Percentiles rank a stretch among this genome's conserved stretches.
phyloP scores from a whole-genome alignment of 2,797 vertebrate species.

The Chaetophractus vellerosus region DNA sequence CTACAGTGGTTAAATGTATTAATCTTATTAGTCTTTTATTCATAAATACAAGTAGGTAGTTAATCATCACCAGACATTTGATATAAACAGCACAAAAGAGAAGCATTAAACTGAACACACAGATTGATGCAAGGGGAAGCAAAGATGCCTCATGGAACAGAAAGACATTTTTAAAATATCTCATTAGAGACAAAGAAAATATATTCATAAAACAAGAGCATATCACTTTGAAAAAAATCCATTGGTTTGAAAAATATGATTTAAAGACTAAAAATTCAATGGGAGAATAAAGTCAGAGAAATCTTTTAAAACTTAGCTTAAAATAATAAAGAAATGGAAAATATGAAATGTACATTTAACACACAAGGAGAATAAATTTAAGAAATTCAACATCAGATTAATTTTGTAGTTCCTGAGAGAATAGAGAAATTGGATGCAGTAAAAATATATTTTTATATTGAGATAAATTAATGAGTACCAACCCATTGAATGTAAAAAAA shows the following conservation, averaged over 20 bases:
- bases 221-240: background rate
- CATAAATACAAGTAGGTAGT: background rate
- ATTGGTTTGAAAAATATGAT: background rate
- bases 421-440: background rate
- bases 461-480: background rate
- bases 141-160: background rate
- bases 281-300: background rate
- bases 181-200: background rate
- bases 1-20: background rate
- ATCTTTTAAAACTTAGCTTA: background rate
- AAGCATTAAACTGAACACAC: background rate
- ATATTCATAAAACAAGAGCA: slow-evolving; percentile 31
- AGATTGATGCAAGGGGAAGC: background rate
- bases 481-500: background rate
- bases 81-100: background rate
- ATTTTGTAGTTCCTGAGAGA: background rate
- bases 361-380: background rate
- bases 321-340: slow-evolving; percentile 18
- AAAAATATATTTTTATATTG: background rate
- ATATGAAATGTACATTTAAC: background rate
- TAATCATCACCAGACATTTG: background rate
- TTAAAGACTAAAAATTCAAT: background rate
- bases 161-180: background rate
- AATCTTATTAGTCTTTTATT: background rate
- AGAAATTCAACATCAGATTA: background rate